These are phyloP conservation scores for Drosophila macrospina DNA, from an alignment of 2,888 invertebrate genomes.

Conservation along the genomic window DNA sequence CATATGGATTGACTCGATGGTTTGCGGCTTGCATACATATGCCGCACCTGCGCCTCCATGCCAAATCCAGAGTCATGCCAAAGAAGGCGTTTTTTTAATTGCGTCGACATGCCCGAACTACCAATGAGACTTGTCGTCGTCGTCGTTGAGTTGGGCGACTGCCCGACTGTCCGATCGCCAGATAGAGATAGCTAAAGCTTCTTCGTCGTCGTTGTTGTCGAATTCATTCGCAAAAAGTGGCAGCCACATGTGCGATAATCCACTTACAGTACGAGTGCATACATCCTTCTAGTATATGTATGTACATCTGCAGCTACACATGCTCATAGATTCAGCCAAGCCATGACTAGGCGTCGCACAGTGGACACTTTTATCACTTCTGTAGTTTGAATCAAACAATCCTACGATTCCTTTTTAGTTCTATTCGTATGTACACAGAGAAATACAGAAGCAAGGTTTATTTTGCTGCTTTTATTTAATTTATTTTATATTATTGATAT, in stretches of 20 bases:
- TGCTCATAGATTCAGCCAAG: background rate
- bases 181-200: slow-evolving; percentile 51
- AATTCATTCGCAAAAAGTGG: slow-evolving; percentile 52
- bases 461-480: too few relatives aligned
- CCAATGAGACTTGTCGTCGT: slow-evolving; percentile 72
- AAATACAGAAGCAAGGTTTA: too few relatives aligned
- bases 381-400: too few relatives aligned
- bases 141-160: slow-evolving; percentile 65
- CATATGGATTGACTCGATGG: slow-evolving; percentile 49
- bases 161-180: slow-evolving; percentile 53
- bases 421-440: too few relatives aligned
- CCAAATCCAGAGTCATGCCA: slow-evolving; percentile 74
- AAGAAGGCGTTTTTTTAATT: slow-evolving; percentile 84
- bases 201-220: slow-evolving; percentile 27
- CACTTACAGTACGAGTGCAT: slow-evolving; percentile 39
- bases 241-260: slow-evolving; percentile 60
- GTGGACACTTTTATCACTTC: background rate
- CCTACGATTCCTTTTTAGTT: too few relatives aligned
- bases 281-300: background rate
- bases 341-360: slow-evolving; percentile 9
- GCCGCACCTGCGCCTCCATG: slow-evolving; percentile 79
- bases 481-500: too few relatives aligned
- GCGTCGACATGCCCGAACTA: slow-evolving; percentile 82
- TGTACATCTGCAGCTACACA: background rate
- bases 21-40: slow-evolving; percentile 73